Conservation (phyloP, 1,140 invertebrate species). For the Heliconius hermathena region DNA sequence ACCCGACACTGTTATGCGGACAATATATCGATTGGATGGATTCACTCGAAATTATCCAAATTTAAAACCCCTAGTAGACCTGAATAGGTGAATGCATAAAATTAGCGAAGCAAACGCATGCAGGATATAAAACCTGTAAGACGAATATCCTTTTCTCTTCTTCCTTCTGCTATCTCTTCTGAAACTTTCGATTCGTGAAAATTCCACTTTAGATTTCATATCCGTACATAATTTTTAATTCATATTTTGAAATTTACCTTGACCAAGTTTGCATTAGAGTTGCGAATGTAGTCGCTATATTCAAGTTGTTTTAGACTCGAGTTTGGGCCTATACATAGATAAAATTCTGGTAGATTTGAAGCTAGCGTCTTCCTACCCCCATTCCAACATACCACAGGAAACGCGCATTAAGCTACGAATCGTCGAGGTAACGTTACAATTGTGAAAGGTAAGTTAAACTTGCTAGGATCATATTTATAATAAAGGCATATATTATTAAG, state of each 20-base stretch:
- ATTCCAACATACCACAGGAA: conserved; percentile 60
- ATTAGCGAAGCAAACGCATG: conserved; percentile 63
- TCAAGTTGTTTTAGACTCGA: conserved; percentile 76
- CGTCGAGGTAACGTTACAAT: conserved; percentile 19
- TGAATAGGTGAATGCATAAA: conserved; percentile 55
- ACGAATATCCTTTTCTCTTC: conserved; percentile 54
- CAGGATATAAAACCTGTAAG: conserved; percentile 56
- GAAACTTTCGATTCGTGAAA: conserved; percentile 77
- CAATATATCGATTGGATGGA: conserved; percentile 28
- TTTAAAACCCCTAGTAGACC: conserved; percentile 31
- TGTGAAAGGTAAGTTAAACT: conserved; percentile 35
- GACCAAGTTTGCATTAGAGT: conserved; percentile 76
- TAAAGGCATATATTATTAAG: conserved; percentile 14
- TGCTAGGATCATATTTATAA: conserved; percentile 34
- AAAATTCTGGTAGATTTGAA: conserved; percentile 76
- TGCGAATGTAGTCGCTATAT: conserved; percentile 78
- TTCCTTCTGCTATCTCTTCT: conserved; percentile 56
- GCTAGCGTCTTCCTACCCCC: conserved; percentile 73
- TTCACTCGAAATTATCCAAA: conserved; percentile 25
- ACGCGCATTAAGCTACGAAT: conserved; percentile 47
- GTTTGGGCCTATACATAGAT: conserved; percentile 74
- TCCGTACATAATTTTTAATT: conserved; percentile 65
- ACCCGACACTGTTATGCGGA: conserved; percentile 33
- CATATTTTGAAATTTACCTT: conserved; percentile 70
- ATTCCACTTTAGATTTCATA: conserved; percentile 71